Conservation (phyloP, 1,140 invertebrate genomes). For the Lutraria rhynchaena region DNA sequence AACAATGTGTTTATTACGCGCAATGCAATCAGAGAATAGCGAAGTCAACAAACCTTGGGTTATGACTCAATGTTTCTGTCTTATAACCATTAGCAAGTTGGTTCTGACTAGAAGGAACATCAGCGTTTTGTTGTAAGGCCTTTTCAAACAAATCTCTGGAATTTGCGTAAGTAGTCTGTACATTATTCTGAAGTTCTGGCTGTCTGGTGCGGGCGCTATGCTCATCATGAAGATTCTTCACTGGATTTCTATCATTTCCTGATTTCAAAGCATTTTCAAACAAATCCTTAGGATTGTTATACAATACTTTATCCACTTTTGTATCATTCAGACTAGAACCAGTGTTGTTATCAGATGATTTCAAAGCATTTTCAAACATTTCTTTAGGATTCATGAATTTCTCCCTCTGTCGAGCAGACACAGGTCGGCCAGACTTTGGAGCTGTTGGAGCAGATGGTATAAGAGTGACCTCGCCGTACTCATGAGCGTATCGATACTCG, state of each 20-base stretch:
- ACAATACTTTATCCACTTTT: neutral
- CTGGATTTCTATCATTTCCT: too few species aligned
- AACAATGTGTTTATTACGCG: too few species aligned
- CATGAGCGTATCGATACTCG: constrained; percentile 76
- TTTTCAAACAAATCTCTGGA: constrained; percentile 63
- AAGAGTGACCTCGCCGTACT: constrained; percentile 75
- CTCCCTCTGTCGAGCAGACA: constrained; percentile 60
- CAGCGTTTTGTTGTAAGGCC: constrained; percentile 58
- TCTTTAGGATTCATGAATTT: constrained; percentile 69
- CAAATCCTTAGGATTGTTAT: constrained; percentile 67
- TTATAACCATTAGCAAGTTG: neutral
- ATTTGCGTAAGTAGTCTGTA: neutral
- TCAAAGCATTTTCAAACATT: constrained; percentile 70
- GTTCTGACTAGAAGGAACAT: too few species aligned
- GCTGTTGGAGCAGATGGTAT: constrained; percentile 64
- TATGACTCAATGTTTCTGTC: neutral
- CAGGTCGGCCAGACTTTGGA: constrained; percentile 61
- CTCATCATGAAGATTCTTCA: too few species aligned
- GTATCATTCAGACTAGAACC: neutral
- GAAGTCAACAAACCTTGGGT: too few species aligned
- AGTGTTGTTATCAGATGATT: neutral
- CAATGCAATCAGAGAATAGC: too few species aligned
- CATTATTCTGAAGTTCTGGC: too few species aligned
- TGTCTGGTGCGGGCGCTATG: too few species aligned
- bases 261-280: constrained; percentile 66